Evolutionary conservation across 2,888 invertebrate species (phyloP).

Genomic region (Tuta absoluta): DNA sequence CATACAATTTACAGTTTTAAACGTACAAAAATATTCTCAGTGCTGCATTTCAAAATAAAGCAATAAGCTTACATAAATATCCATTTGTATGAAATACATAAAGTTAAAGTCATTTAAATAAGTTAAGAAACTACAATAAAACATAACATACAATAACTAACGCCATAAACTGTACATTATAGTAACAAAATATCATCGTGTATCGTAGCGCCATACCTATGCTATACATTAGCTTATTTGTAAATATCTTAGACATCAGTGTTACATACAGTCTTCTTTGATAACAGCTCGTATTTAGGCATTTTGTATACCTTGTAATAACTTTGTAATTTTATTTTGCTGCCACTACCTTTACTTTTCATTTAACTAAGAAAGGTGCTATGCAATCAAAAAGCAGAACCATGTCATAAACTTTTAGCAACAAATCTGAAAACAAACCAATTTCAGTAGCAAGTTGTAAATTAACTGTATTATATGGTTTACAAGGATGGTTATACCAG

Average conservation of each 20-base stretch:
- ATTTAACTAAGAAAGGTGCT: constrained; percentile 63
- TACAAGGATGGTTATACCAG: too few relatives aligned
- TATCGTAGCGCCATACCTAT: constrained; percentile 60
- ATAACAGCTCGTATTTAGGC: constrained; percentile 67
- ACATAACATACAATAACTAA: constrained; percentile 38
- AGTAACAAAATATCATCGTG: constrained; percentile 34
- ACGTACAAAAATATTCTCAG: constrained; percentile 22
- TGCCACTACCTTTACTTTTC: constrained; percentile 45
- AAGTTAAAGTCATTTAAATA: constrained; percentile 6
- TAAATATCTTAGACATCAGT: constrained; percentile 73
- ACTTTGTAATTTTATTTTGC: constrained; percentile 36
- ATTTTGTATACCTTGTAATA: constrained; percentile 66
- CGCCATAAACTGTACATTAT: constrained; percentile 40
- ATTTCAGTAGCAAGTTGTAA: too few relatives aligned
- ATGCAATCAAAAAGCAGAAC: constrained; percentile 38
- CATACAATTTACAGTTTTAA: constrained; percentile 45
- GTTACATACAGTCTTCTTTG: constrained; percentile 69
- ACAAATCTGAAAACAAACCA: too few relatives aligned
- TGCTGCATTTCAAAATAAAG: constrained; percentile 35
- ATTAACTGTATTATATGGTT: too few relatives aligned
- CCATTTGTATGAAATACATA: constrained; percentile 5
- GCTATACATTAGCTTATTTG: constrained; percentile 65
- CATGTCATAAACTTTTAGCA: constrained; percentile 28
- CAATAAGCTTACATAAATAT: constrained; percentile 18
- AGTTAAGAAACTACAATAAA: constrained; percentile 10